Evolutionary conservation across 1,140 invertebrate genomes (phyloP).

Genomic region (Pogonomyrmex barbatus): DNA sequence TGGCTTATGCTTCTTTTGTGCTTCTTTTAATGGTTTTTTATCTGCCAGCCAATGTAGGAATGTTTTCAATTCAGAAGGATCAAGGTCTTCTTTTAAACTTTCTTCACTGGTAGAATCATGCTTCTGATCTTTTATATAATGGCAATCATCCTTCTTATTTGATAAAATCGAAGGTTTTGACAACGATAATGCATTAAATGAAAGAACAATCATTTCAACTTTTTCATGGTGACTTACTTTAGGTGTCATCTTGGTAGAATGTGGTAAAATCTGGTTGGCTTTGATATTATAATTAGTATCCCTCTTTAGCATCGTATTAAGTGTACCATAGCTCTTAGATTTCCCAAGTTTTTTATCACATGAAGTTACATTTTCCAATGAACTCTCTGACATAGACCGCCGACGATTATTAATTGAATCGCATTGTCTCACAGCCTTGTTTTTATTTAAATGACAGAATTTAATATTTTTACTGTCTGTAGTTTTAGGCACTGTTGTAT

Average conservation of each 20-base stretch:
- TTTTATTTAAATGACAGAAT: background rate
- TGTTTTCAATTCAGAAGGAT: conserved; percentile 40
- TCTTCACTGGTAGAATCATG: background rate
- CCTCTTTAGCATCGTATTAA: conserved; percentile 8
- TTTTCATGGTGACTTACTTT: background rate
- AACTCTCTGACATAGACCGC: background rate
- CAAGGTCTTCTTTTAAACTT: conserved; percentile 7
- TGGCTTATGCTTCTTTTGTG: background rate
- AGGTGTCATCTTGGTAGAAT: background rate
- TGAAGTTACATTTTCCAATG: background rate
- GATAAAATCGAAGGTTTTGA: background rate
- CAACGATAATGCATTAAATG: background rate
- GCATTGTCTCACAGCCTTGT: background rate
- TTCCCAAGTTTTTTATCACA: background rate
- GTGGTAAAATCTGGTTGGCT: background rate
- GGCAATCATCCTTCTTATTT: background rate
- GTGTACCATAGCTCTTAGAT: background rate
- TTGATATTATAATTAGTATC: conserved; percentile 62
- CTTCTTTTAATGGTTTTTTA: conserved; percentile 38
- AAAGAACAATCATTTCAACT: background rate
- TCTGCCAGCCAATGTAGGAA: conserved; percentile 54
- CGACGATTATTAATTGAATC: background rate
- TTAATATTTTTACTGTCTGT: background rate
- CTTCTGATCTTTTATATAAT: background rate
- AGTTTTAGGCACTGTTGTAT: background rate